Base-by-base conservation (phyloP, 2,113 vertebrate species). In the Nematolebias whitei region DNA sequence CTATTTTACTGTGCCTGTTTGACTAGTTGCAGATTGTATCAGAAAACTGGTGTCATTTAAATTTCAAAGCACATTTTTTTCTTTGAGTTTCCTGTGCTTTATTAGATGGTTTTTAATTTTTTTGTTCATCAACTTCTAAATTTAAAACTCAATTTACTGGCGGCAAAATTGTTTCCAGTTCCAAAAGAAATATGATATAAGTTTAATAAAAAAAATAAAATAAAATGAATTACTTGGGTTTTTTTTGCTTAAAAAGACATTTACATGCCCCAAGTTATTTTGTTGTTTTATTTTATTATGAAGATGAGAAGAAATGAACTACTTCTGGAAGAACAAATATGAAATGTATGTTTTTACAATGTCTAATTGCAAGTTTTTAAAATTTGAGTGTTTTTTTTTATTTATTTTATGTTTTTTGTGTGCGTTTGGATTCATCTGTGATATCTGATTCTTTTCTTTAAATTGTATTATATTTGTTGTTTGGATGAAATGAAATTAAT, bases 201-300 rank as follows among this genome's bases (percentile, higher is more conserved):
- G n/a, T n/a, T n/a, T n/a, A n/a, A n/a, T n/a, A n/a, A n/a, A n/a
- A n/a, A n/a, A n/a, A n/a, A n/a, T n/a, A n/a, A n/a, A n/a, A n/a
- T n/a, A n/a, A n/a, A n/a, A n/a, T n/a, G 10, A 35, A 35, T 8
- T 35, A 35, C 5, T 8, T 35, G 5, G 0, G 32, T 35, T 35
- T 35, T 35, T 10, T 2, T 8, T 6, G 9, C 5, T 8, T 8
- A 35, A 35, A 35, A 35, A 5, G 9, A 6, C 9, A 5, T 5
- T 9, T 10, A 10, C 32, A 35, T 35, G 32, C 26, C 26, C 7
- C 32, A 35, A 72, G 56, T 88, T 76, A 74, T 73, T 70, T 52
- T 67, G 45, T 83, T 78, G 85, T 76, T 60, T 70, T 71, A 67
- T 50, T 61, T 60, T n/a, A 29, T 83, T n/a, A n/a, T 56, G 45